Evolutionary conservation across 2,797 vertebrate genomes (phyloP).

Genomic region (Lutjanus argentimaculatus): DNA sequence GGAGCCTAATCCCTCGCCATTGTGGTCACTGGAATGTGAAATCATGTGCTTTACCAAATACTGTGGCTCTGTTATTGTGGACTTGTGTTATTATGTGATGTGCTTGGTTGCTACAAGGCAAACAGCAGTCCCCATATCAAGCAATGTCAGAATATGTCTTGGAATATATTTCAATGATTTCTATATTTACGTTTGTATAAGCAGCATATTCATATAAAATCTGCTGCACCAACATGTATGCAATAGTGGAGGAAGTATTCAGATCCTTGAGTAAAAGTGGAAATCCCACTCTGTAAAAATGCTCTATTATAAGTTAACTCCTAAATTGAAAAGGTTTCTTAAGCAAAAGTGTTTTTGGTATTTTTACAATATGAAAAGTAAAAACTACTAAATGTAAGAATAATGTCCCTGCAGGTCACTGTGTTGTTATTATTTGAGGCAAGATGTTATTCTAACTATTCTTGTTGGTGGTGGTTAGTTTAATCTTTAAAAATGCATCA

Average conservation of each 20-base stretch:
- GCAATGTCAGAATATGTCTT: neutral
- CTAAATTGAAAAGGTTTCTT: neutral
- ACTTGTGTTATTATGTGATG: constrained; percentile 39
- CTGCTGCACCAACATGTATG: neutral
- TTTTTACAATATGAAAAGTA: too few species aligned
- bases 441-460: too few species aligned
- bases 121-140: neutral
- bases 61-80: constrained; percentile 54
- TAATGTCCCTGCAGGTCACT: neutral
- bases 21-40: constrained; percentile 80
- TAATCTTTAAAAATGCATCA: too few species aligned
- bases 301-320: too few species aligned
- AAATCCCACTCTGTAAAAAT: too few species aligned
- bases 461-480: neutral
- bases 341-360: neutral
- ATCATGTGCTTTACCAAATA: constrained; percentile 63
- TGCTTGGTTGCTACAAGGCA: neutral
- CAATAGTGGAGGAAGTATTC: neutral
- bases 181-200: neutral
- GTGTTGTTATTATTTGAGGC: neutral
- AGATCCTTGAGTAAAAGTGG: neutral
- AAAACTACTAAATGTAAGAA: too few species aligned
- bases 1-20: constrained; percentile 71
- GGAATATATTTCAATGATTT: neutral
- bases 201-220: neutral